A percentile compares a stretch with the other conserved stretches of the same genome.
These are phyloP conservation scores for Boulengerochromis microlepis DNA, from an alignment of 2,113 vertebrate species.

Conservation along the genomic window DNA sequence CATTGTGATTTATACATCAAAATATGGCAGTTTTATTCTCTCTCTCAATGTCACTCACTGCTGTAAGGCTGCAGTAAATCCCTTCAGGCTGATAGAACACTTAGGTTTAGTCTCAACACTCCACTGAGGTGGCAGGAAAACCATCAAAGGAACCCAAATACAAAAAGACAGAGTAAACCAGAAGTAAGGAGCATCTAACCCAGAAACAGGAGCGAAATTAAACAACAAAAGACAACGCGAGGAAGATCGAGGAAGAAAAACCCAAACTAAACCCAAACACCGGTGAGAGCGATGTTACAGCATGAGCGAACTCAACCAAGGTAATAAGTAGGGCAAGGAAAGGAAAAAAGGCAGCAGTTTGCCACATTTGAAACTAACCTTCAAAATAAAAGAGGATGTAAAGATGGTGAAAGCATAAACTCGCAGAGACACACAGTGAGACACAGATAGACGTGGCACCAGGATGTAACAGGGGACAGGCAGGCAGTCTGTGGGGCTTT, in stretches of 20 bases:
- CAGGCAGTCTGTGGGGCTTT: not conserved
- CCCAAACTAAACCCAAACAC: not conserved
- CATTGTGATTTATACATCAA: not conserved
- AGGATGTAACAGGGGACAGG: not conserved
- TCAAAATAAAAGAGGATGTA: not conserved
- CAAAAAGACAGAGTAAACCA: not conserved
- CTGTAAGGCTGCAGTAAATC: not conserved
- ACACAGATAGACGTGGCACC: not conserved
- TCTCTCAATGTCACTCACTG: not conserved
- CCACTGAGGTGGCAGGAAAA: not conserved
- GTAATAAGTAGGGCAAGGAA: not conserved
- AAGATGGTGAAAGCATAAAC: not conserved
- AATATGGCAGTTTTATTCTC: not conserved
- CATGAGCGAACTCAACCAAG: not conserved
- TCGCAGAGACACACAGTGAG: accelerated
- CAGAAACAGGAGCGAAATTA: not conserved
- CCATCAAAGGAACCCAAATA: not conserved
- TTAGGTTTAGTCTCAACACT: not conserved
- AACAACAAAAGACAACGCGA: not conserved
- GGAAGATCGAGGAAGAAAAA: not conserved
- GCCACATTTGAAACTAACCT: not conserved
- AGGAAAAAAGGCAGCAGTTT: not conserved
- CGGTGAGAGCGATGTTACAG: not conserved
- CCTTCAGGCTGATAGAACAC: not conserved
- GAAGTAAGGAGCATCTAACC: not conserved